Conservation (phyloP, 35 echinoderm and acorn worm species). For the Ophioderma brevispina region DNA sequence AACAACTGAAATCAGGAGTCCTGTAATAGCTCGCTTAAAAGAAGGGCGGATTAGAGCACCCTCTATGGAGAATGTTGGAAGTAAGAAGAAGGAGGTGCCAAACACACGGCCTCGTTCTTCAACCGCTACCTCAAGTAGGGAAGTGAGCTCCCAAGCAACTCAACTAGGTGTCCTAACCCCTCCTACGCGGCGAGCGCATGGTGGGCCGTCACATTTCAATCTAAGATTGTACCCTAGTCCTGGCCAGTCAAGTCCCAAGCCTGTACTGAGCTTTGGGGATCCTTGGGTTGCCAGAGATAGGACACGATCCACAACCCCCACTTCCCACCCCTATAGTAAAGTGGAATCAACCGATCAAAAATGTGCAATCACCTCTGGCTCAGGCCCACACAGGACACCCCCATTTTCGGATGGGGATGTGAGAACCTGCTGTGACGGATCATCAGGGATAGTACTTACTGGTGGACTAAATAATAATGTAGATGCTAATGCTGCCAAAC, state of each 20-base stretch:
- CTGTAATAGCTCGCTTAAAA: neutral
- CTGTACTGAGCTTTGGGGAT: conserved; percentile 43
- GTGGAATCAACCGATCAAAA: neutral
- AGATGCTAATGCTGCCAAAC: neutral
- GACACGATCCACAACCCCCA: neutral
- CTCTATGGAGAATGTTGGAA: neutral
- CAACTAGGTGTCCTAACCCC: neutral
- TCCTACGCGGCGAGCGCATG: neutral
- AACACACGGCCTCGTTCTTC: neutral
- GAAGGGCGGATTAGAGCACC: neutral
- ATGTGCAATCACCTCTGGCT: conserved; percentile 20
- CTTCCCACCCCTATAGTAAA: neutral
- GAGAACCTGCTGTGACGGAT: conserved; percentile 13
- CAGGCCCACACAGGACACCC: conserved; percentile 23
- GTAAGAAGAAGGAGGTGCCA: neutral
- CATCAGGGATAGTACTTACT: conserved; percentile 33
- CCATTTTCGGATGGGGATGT: conserved; percentile 33
- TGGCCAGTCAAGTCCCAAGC: neutral
- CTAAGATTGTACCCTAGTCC: conserved; percentile 21
- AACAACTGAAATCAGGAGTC: neutral
- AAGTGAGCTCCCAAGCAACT: conserved; percentile 2
- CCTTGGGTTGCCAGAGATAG: conserved; percentile 53
- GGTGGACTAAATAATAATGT: conserved; percentile 40
- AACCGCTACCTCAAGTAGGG: neutral
- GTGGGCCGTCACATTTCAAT: conserved; percentile 20